phyloP scores from a whole-genome alignment of 1,140 invertebrate species.

The Bombus sylvicola region DNA sequence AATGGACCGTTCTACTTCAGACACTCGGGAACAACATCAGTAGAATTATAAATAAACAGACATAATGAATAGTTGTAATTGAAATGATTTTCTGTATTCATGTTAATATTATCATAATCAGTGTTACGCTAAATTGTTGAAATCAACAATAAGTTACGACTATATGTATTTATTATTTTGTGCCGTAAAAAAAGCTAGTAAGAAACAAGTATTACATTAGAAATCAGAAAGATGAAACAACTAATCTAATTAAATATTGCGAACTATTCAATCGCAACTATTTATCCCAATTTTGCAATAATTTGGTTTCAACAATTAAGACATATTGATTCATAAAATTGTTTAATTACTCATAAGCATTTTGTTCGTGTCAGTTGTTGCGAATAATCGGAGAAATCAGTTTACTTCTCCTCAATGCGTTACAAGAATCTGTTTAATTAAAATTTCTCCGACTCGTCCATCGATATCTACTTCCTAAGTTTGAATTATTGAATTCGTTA shows the following conservation, averaged over 20 bases:
- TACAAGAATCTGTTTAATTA: constrained; percentile 13
- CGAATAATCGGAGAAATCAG: background rate
- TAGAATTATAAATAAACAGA: background rate
- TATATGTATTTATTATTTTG: background rate
- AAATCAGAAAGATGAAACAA: background rate
- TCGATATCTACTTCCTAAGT: background rate
- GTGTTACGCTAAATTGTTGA: background rate
- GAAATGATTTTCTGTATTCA: background rate
- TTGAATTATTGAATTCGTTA: background rate
- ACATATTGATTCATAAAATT: too few relatives aligned
- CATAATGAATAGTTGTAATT: background rate
- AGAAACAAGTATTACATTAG: too few relatives aligned
- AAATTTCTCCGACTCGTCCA: background rate
- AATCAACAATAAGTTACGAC: background rate
- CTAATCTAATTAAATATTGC: background rate
- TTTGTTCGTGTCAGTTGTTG: background rate
- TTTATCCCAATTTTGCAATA: background rate
- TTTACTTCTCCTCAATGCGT: too few relatives aligned
- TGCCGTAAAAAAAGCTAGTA: too few relatives aligned
- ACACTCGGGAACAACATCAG: background rate
- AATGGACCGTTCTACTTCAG: background rate
- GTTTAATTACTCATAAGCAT: background rate
- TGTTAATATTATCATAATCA: background rate
- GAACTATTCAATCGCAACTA: background rate
- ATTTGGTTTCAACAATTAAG: background rate